Percentiles rank a stretch among this genome's conserved stretches.
Conservation (phyloP, 2,113 vertebrate species). For the Otocyon megalotis region DNA sequence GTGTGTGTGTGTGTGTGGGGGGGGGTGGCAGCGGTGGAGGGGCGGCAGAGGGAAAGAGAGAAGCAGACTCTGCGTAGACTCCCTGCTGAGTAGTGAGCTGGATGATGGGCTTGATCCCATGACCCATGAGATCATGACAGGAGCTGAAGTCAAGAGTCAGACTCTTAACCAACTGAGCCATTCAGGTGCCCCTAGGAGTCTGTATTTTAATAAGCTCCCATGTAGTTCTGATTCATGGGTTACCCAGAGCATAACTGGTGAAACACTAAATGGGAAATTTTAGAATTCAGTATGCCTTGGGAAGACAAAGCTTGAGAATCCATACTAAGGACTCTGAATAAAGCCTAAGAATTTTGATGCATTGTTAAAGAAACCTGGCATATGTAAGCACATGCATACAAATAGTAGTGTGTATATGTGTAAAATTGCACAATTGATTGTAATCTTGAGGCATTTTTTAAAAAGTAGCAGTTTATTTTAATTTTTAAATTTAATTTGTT, state of each 20-base stretch:
- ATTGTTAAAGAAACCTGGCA: slow-evolving; percentile 7
- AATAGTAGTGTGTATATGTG: background rate
- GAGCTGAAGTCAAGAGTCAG: background rate
- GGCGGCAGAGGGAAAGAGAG: background rate
- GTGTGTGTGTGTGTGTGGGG: background rate
- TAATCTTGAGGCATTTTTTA: background rate
- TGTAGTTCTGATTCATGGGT: background rate
- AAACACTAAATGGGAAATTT: background rate
- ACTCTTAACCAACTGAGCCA: background rate
- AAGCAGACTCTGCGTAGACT: background rate
- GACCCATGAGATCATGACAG: background rate
- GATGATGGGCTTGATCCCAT: background rate
- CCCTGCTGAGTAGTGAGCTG: background rate
- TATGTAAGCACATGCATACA: background rate
- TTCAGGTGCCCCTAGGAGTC: background rate
- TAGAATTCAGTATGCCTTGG: slow-evolving; percentile 14
- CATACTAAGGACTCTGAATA: background rate
- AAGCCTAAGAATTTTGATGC: slow-evolving; percentile 3
- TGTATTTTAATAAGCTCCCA: background rate
- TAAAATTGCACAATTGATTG: background rate
- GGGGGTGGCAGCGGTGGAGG: background rate
- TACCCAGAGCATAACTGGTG: background rate
- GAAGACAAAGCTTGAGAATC: slow-evolving; percentile 32
- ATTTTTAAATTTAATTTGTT: background rate
- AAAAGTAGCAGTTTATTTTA: background rate